A percentile compares a stretch with the other conserved stretches of the same genome.
These are phyloP conservation scores for Protobothrops flavoviridis DNA, from an alignment of 2,113 vertebrate genomes.

Conservation along the genomic window DNA sequence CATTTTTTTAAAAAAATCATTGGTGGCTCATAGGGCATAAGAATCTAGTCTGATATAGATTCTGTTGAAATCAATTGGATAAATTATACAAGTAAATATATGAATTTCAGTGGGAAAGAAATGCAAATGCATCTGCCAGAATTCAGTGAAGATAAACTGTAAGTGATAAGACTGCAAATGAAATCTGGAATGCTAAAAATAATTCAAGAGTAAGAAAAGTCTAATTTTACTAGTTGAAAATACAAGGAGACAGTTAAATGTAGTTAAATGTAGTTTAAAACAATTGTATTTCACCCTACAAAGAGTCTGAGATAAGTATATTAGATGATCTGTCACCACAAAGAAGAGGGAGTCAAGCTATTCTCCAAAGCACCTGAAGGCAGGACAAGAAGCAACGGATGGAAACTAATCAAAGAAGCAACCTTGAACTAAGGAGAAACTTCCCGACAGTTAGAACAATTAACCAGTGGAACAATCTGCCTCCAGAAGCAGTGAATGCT, in stretches of 20 bases:
- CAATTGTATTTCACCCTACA: not conserved
- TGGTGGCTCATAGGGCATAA: not conserved
- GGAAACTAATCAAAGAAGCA: no score
- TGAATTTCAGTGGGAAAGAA: not conserved
- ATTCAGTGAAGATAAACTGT: not conserved
- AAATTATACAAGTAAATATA: not conserved
- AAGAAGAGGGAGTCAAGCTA: no score
- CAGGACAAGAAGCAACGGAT: no score
- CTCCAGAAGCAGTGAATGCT: no score
- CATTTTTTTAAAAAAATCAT: not conserved
- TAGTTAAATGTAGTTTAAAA: not conserved
- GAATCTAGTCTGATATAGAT: not conserved
- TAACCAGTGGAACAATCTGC: no score
- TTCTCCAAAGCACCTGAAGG: no score
- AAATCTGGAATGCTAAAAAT: not conserved
- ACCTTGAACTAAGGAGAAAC: no score
- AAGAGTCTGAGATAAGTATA: not conserved
- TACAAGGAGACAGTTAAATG: not conserved
- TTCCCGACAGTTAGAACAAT: no score
- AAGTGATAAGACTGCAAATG: not conserved
- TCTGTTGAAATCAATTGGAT: not conserved
- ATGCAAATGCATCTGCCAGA: not conserved
- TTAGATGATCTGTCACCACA: not conserved
- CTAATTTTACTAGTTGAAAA: not conserved
- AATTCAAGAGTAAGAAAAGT: not conserved